Base-by-base conservation (phyloP, 2,113 vertebrate genomes). In the Oryzias woworae region DNA sequence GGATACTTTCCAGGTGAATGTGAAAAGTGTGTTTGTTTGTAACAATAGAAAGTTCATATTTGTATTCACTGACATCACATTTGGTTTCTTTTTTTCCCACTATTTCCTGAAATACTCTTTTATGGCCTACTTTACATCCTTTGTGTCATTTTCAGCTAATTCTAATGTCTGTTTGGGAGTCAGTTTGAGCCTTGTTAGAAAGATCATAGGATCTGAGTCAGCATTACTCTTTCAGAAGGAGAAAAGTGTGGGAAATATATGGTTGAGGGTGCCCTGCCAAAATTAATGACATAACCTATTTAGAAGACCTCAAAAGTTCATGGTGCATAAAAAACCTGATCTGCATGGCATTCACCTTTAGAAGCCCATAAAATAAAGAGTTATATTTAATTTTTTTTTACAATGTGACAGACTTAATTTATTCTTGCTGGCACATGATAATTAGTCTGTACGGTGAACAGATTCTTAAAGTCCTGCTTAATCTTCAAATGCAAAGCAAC, bases 381-480 rank as follows among this genome's bases (percentile, higher is more conserved):
- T 94, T 92, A 93, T 94, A 93, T 93, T 94, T 95, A 93, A 94
- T 94, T 94, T 93, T 95, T 95, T 93, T 94, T 94, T 92, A 96
- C 94, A 95, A 94, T 94, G 92, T 94, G 92, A 92, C 92, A 91
- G 88, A 88, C 92, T 90, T 89, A 91, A 94, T 96, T 96, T 94
- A 96, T 95, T 93, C 95, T 95, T 94, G 95, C 89, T 86, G 88
- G 92, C 94, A 89, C 90, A 91, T 94, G 94, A 94, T 95, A 94
- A 94, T 91, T 89, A 82, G 78, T 74, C 73, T 82, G 70, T 66
- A 53, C 71, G 71, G 46, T 15, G 57, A 48, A 51, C 53, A 72
- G 78, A 75, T 83, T 86, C 86, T 87, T 87, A 84, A 88, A 75
- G 61, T 75, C 74, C 36, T 44, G 75, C 81, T 75, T 75, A 68